Evolutionary conservation across 2,113 vertebrate genomes (phyloP).

Genomic region (Sceloporus undulatus): DNA sequence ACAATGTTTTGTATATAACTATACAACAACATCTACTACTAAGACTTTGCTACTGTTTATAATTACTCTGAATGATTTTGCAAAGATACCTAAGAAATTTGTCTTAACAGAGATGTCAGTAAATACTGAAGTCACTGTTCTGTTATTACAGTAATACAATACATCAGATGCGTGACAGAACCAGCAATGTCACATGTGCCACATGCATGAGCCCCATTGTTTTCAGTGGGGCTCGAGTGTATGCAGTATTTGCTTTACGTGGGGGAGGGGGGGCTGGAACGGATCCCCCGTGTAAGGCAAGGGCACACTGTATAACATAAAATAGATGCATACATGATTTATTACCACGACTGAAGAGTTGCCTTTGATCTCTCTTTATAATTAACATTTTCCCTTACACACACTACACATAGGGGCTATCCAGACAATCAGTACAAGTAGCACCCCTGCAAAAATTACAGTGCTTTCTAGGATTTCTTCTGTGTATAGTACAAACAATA

Average conservation of each 20-base stretch:
- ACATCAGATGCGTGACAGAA: too few relatives aligned
- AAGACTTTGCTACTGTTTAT: not conserved
- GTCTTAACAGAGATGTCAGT: not conserved
- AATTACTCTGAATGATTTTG: constrained; percentile 28
- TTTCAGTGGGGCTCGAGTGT: too few relatives aligned
- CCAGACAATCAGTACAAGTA: not conserved
- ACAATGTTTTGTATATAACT: too few relatives aligned
- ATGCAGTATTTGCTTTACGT: too few relatives aligned
- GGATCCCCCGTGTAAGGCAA: too few relatives aligned
- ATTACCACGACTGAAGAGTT: constrained; percentile 3
- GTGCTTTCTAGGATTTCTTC: not conserved
- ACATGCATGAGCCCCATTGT: too few relatives aligned
- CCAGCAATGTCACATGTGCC: too few relatives aligned
- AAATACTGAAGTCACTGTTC: not conserved
- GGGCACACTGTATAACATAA: not conserved
- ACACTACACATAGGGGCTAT: not conserved
- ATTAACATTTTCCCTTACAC: not conserved
- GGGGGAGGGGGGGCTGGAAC: too few relatives aligned
- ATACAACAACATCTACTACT: constrained; percentile 14
- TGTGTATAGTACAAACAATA: not conserved
- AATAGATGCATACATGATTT: not conserved
- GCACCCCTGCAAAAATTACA: not conserved
- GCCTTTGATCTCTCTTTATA: constrained; percentile 29
- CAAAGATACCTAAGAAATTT: constrained; percentile 18
- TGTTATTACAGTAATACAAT: not conserved